Percentiles rank a stretch among this genome's conserved stretches.
phyloP scores from a whole-genome alignment of 2,797 vertebrate species.

The Triplophysa bombifrons region DNA sequence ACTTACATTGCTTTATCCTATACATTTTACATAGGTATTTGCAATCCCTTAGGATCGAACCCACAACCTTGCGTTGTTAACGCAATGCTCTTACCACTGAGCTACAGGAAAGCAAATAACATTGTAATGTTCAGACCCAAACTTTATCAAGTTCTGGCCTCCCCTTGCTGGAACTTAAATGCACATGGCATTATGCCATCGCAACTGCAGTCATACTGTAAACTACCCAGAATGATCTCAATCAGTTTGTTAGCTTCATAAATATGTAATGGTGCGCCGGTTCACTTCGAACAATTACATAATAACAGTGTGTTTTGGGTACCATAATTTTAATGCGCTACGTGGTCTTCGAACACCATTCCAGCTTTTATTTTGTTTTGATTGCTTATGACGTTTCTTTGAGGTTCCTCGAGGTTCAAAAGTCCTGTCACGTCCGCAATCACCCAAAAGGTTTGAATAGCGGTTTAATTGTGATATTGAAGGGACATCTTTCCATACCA shows the following conservation, averaged over 20 bases:
- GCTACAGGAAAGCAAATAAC: too few species aligned
- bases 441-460: background rate
- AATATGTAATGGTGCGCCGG: constrained; percentile 31
- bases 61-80: too few species aligned
- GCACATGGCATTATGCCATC: constrained; percentile 24
- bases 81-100: too few species aligned
- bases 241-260: background rate
- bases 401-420: background rate
- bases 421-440: background rate
- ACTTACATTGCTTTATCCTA: too few species aligned
- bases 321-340: background rate
- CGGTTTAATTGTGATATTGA: background rate
- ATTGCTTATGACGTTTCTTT: background rate
- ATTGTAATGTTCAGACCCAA: constrained; percentile 43
- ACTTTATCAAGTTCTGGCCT: constrained; percentile 37
- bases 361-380: background rate
- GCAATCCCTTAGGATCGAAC: too few species aligned
- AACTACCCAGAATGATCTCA: constrained; percentile 35
- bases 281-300: constrained; percentile 22
- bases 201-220: constrained; percentile 40
- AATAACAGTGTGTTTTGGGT: background rate
- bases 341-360: background rate
- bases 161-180: constrained; percentile 1
- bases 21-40: too few species aligned
- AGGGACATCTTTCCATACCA: background rate